Evolutionary conservation across 2,797 vertebrate genomes (phyloP).

Genomic region (Karalla daura): DNA sequence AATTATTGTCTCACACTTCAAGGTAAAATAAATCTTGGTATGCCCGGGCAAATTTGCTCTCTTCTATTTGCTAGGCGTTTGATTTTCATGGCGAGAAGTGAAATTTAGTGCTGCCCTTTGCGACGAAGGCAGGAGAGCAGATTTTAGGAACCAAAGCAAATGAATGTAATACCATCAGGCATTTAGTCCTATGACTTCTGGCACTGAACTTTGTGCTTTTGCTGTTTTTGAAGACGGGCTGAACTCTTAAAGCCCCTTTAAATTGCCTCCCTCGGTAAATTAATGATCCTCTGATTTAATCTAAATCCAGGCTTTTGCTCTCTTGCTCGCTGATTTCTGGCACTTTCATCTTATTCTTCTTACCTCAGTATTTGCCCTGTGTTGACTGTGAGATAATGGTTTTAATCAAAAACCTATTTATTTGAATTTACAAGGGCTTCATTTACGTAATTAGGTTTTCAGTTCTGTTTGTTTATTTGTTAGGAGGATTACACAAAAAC

Average conservation of each 20-base stretch:
- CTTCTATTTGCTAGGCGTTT: constrained; percentile 17
- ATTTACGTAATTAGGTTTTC: too few relatives aligned
- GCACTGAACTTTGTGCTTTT: constrained; percentile 20
- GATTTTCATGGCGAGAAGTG: constrained; percentile 9
- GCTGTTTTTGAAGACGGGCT: constrained; percentile 20
- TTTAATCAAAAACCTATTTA: too few relatives aligned
- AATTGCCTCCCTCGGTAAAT: constrained; percentile 35
- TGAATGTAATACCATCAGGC: constrained; percentile 14
- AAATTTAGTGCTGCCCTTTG: constrained; percentile 1
- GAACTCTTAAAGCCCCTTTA: constrained; percentile 25
- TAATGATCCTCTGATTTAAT: constrained; percentile 38
- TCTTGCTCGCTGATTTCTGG: constrained; percentile 4
- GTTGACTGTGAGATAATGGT: too few relatives aligned
- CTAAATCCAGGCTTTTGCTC: constrained; percentile 28
- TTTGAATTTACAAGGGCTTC: too few relatives aligned
- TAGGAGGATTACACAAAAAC: too few relatives aligned
- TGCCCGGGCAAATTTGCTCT: constrained; percentile 2
- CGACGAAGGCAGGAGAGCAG: constrained; percentile 10
- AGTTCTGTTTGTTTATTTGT: too few relatives aligned
- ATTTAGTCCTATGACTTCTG: constrained; percentile 15
- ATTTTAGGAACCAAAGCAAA: constrained; percentile 27
- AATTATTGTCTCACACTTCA: constrained; percentile 2
- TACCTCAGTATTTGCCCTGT: not conserved
- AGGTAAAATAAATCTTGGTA: not conserved
- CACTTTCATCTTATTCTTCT: constrained; percentile 10